Evolutionary conservation across 2,888 invertebrate species (phyloP), one percentile per base, ranked within the genome.

Genomic region (Stratiomys singularior): DNA sequence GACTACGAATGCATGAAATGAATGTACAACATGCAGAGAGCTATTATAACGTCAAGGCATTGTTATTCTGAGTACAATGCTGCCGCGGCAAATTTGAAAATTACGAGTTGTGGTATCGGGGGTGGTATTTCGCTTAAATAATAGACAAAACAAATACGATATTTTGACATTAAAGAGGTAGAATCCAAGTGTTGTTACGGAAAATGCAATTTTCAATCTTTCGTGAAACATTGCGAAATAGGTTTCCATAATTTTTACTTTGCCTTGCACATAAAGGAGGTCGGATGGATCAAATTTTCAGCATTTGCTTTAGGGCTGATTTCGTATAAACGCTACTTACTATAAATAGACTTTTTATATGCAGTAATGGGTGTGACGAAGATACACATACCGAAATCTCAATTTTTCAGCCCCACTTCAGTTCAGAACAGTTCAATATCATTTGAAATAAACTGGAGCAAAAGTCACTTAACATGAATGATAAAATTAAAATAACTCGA

Each of bases 401-500:
- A 37, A 37, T 9, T 37, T 37, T 37, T 37, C 37, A 37, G 9
- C 37, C 37, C 37, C 9, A 5, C 37, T 37, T 37, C 37, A 37
- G 37, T 37, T 37, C 37, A 37, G n/a, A n/a, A n/a, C 60, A 7
- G 64, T 64, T 27, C 11, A 37, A 37, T 37, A 64, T 28, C 77
- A 78, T 74, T 78, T 78, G 74, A 66, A 64, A 72, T 63, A 77
- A 74, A 64, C 72, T 72, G 52, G 60, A 72, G 72, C 60, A 64
- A 37, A 67, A 74, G 64, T 66, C 78, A 74, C 74, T 78, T 52
- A 37, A 64, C 47, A 37, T 76, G 66, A 78, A 74, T 78, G 46
- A 46, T 46, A 74, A 66, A 78, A 76, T 76, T 76, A 78, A 78
- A 78, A 74, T 74, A 64, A 66, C 67, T 76, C 52, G 74, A 66